These are phyloP conservation scores for Lucifuga dentata DNA, from an alignment of 2,113 vertebrate species.

Conservation along the genomic window DNA sequence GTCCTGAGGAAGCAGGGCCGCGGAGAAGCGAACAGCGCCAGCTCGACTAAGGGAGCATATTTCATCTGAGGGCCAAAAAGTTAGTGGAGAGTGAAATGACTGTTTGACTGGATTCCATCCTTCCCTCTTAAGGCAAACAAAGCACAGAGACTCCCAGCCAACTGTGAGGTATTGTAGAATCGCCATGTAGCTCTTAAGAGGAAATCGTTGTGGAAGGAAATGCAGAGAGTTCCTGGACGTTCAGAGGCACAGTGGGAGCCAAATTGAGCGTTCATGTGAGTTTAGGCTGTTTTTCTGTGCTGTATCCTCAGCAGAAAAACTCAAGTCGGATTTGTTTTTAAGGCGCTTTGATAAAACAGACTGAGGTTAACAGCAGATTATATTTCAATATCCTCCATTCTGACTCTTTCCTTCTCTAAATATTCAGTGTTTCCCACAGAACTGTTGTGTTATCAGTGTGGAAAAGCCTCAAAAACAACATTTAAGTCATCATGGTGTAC, in stretches of 20 bases:
- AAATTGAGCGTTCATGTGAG: slow-evolving; percentile 25
- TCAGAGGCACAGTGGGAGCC: slow-evolving; percentile 61
- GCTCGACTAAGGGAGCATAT: slow-evolving; percentile 61
- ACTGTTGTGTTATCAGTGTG: too few species aligned
- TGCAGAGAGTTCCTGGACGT: slow-evolving; percentile 55
- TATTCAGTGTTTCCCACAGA: too few species aligned
- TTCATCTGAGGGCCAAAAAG: slow-evolving; percentile 70
- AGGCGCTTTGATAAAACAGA: not conserved
- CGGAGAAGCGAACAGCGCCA: slow-evolving; percentile 30
- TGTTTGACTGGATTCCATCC: slow-evolving; percentile 76
- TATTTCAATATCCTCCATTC: too few species aligned
- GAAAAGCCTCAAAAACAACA: too few species aligned
- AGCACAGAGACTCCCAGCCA: slow-evolving; percentile 57
- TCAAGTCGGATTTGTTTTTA: not conserved
- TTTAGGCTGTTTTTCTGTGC: slow-evolving; percentile 10
- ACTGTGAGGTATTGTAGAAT: slow-evolving; percentile 68
- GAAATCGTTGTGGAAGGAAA: slow-evolving; percentile 70
- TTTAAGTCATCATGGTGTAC: too few species aligned
- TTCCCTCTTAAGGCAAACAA: slow-evolving; percentile 76
- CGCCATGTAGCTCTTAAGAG: slow-evolving; percentile 63
- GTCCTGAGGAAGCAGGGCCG: slow-evolving; percentile 34
- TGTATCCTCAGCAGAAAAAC: not conserved
- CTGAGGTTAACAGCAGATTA: too few species aligned
- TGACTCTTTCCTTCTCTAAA: too few species aligned
- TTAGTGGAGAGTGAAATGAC: slow-evolving; percentile 78